phyloP scores from a whole-genome alignment of 2,113 vertebrate species.

The Anarhynchus alexandrinus region DNA sequence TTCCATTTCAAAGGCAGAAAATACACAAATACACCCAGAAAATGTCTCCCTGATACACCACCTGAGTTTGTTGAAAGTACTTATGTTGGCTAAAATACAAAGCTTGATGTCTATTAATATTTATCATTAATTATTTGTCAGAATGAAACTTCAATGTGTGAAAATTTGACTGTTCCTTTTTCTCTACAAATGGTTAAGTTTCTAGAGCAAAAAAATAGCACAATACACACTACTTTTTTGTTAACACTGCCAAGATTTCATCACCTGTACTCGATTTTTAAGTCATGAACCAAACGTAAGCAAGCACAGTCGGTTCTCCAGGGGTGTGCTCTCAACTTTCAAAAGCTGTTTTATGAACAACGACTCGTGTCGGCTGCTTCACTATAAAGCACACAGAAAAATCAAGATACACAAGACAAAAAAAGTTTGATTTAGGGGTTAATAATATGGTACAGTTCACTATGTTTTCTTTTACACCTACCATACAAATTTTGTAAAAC shows the following conservation, averaged over 20 bases:
- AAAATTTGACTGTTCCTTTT: constrained; percentile 81
- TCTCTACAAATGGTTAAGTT: constrained; percentile 86
- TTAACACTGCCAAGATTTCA: constrained; percentile 99
- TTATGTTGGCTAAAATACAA: constrained; percentile 84
- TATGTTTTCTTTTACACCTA: constrained; percentile 91
- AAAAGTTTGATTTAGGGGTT: constrained; percentile 98
- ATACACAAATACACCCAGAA: constrained; percentile 89
- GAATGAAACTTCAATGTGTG: constrained; percentile 83
- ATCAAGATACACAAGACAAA: constrained; percentile 99
- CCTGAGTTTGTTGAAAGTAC: constrained; percentile 84
- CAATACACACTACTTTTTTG: constrained; percentile 97
- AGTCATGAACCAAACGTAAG: constrained; percentile 99
- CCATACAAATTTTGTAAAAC: constrained; percentile 83
- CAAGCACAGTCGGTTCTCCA: constrained; percentile 99
- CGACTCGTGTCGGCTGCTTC: constrained; percentile 99
- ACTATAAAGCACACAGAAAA: constrained; percentile 99
- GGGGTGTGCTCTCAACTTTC: constrained; percentile 99
- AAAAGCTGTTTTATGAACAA: constrained; percentile 99
- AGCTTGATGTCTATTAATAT: constrained; percentile 82
- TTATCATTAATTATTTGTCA: constrained; percentile 84
- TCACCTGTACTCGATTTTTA: constrained; percentile 99
- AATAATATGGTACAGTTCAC: constrained; percentile 97
- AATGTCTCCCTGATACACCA: constrained; percentile 84
- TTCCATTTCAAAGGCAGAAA: constrained; percentile 72
- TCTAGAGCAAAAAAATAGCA: constrained; percentile 94